Percentiles rank a stretch among this genome's conserved stretches.
Evolutionary conservation across 1,140 invertebrate genomes (phyloP).

Genomic region (Drosophila arawakana): DNA sequence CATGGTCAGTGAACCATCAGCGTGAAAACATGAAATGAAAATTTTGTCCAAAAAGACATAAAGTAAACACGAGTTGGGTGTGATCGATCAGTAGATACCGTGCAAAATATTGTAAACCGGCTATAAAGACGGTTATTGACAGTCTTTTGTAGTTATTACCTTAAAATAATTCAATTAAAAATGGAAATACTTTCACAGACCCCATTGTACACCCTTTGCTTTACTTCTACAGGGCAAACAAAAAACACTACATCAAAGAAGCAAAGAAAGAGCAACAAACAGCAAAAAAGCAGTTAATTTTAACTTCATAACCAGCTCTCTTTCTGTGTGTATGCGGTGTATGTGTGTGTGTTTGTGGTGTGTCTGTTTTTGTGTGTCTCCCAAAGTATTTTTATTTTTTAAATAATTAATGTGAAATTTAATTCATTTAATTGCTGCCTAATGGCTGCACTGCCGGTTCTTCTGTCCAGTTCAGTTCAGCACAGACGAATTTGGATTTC

Average conservation of each 20-base stretch:
- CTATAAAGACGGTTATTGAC: too few relatives aligned
- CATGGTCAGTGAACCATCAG: constrained; percentile 70
- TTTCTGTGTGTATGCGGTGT: neutral
- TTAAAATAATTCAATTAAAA: too few relatives aligned
- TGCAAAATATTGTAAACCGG: neutral
- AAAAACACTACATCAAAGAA: neutral
- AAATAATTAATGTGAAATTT: constrained; percentile 76
- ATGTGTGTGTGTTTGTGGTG: neutral
- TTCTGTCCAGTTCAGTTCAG: constrained; percentile 20
- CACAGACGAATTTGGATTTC: constrained; percentile 11
- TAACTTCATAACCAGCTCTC: constrained; percentile 43
- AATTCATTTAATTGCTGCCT: constrained; percentile 72
- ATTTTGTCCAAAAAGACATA: constrained; percentile 52
- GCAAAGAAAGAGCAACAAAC: constrained; percentile 25
- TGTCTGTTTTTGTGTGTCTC: neutral
- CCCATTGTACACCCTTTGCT: neutral
- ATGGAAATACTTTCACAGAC: neutral
- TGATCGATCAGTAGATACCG: neutral
- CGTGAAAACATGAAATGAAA: constrained; percentile 55
- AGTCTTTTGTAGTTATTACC: too few relatives aligned
- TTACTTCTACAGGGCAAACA: neutral
- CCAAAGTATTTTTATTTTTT: constrained; percentile 29
- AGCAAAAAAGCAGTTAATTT: constrained; percentile 49
- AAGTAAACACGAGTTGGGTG: neutral
- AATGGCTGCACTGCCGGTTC: constrained; percentile 40